Conservation (phyloP, 2,113 vertebrate genomes). For the Eubucco bourcierii region DNA sequence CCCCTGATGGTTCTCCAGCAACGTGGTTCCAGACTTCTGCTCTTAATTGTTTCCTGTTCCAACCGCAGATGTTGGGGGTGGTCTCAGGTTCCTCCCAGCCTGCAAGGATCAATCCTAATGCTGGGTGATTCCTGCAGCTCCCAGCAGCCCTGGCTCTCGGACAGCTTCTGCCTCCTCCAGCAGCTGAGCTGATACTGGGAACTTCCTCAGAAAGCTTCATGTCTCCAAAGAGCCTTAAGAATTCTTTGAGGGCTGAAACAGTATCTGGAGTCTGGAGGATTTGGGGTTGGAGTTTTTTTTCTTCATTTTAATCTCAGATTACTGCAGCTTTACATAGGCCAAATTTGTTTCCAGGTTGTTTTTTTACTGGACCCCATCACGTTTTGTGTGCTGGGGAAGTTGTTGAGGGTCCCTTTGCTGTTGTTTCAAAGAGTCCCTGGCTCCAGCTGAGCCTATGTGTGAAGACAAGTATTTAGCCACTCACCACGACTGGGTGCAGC, state of each 20-base stretch:
- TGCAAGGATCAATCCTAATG: not conserved
- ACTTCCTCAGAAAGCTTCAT: not conserved
- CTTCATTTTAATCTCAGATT: no score
- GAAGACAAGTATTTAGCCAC: not conserved
- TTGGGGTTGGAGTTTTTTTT: no score
- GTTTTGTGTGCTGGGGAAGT: not conserved
- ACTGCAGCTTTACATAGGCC: not conserved
- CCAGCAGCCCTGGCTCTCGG: not conserved
- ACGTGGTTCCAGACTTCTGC: rapidly evolving
- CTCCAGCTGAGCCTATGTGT: not conserved
- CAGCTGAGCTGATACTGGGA: not conserved
- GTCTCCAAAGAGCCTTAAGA: not conserved
- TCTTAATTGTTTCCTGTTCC: not conserved
- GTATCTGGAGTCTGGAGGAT: not conserved
- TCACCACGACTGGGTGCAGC: not conserved
- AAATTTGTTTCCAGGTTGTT: not conserved
- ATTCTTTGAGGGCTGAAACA: not conserved
- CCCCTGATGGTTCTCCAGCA: not conserved
- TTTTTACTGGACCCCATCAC: not conserved
- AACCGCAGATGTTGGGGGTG: rapidly evolving
- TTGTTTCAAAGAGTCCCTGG: not conserved
- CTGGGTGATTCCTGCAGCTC: not conserved
- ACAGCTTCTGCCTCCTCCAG: not conserved
- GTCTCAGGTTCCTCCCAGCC: not conserved
- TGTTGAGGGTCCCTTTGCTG: not conserved